Base-by-base conservation (phyloP, 2,113 vertebrate genomes). In the Anser brachyrhynchus region DNA sequence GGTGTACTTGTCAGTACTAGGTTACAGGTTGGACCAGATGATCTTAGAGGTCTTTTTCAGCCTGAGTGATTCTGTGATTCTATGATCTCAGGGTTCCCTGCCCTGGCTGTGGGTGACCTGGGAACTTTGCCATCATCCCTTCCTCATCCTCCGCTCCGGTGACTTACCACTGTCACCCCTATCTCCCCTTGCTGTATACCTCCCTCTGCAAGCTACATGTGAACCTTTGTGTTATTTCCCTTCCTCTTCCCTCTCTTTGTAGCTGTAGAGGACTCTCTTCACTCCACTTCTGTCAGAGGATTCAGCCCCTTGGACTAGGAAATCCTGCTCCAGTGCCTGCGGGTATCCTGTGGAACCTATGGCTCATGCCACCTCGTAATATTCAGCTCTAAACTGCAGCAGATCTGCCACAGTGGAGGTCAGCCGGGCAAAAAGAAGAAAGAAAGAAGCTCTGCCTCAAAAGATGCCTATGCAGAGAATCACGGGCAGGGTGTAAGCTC, bases 391-490 rank as follows among this genome's bases (percentile, higher is more conserved):
- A 62, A 84, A 69, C 7, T 37, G 26, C 28, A 37, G 54, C 23
- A 73, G 21, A 69, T 35, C 57, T 51, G 20, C 37, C 55, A 61
- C 22, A 13, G 10, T 66, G 51, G 51, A 75, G 22, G 65, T 54
- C 16, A 52, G 33, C 37, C 10, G 14, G 33, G 25, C 26, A 29
- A 43, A 20, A 41, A 23, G 13, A 69, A 26, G 19, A 28, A 69
- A n/a, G 23, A 11, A 28, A n/a, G 39, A 35, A 52, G 25, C 17
- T 8, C 70, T 33, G 11, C 15, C 39, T 77, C 35, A 58, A 74
- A 21, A 44, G 37, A 31, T 1, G 0, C 20, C 23, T 39, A 16
- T 1, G 1, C 20, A 13, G 3, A 54, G 37, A 57, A 17, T 22
- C 18, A 26, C 39, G 55, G 46, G 54, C 35, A 7, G 41, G 23